Percentiles rank a stretch among this genome's conserved stretches.
phyloP scores from a whole-genome alignment of 2,113 vertebrate species.

The Calidris pygmaea region DNA sequence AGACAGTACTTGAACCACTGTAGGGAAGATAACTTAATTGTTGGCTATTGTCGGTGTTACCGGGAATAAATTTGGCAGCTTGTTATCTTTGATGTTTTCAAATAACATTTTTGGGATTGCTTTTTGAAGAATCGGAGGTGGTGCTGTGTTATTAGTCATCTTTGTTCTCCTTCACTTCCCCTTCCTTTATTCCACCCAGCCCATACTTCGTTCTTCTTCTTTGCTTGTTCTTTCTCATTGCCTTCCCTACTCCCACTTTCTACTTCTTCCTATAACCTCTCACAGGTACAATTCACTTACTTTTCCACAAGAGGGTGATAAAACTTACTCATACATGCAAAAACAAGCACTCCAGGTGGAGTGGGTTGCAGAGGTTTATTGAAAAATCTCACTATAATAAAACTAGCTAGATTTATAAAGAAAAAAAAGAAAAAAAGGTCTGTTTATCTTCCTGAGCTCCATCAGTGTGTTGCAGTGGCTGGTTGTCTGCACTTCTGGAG shows the following conservation, averaged over 20 bases:
- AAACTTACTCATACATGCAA: background rate
- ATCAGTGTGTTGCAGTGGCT: background rate
- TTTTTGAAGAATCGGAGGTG: background rate
- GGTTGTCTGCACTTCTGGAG: background rate
- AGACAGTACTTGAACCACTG: background rate
- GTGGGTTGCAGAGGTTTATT: background rate
- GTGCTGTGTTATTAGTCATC: background rate
- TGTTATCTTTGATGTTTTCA: background rate
- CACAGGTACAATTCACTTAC: background rate
- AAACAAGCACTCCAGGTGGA: background rate
- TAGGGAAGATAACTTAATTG: background rate
- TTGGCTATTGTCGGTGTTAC: background rate
- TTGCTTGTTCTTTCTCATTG: background rate
- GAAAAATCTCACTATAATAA: background rate
- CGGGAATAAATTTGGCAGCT: constrained; percentile 4
- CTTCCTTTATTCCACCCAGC: background rate
- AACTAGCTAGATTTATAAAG: background rate
- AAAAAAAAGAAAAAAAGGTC: background rate
- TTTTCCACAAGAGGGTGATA: constrained; percentile 62
- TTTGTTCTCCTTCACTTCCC: background rate
- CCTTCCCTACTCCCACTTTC: background rate
- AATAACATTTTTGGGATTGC: background rate
- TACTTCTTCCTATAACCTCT: background rate
- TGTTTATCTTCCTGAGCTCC: background rate
- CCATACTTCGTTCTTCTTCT: background rate